A percentile compares a stretch with the other conserved stretches of the same genome.
Conservation (phyloP, 2,113 vertebrate genomes). For the Leucopternis melanops region DNA sequence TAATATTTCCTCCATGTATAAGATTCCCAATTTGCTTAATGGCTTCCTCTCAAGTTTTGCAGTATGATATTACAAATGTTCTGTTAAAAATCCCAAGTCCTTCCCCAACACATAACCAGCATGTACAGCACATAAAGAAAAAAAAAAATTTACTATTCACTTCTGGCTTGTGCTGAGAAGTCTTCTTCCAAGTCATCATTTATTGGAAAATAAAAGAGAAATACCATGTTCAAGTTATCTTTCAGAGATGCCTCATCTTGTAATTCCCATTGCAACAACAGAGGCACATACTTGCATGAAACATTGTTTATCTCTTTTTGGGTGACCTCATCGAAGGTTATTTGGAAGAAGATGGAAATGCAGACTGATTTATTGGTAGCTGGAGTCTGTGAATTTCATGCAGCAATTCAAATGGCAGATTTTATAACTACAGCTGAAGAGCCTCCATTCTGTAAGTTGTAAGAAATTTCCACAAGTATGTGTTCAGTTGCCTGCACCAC, state of each 20-base stretch:
- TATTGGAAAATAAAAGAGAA: constrained; percentile 29
- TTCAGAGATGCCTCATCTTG: background rate
- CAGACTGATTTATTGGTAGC: constrained; percentile 27
- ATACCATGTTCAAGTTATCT: constrained; percentile 16
- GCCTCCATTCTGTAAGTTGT: background rate
- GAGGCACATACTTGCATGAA: background rate
- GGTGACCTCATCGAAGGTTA: constrained; percentile 6
- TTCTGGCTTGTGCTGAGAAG: constrained; percentile 27
- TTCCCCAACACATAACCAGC: background rate
- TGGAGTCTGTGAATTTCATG: background rate
- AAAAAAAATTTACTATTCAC: background rate
- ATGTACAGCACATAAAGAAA: background rate
- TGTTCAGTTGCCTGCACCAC: background rate
- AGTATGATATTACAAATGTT: background rate
- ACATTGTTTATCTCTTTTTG: constrained; percentile 22
- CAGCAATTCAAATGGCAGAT: background rate
- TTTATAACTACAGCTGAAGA: background rate
- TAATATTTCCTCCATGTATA: background rate
- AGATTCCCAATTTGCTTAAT: constrained; percentile 41
- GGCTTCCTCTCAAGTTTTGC: background rate
- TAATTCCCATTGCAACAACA: constrained; percentile 39
- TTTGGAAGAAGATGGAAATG: constrained; percentile 23
- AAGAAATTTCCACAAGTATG: background rate
- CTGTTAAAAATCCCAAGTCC: background rate
- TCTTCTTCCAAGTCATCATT: constrained; percentile 23